Percentiles rank a stretch among this genome's conserved stretches.
Evolutionary conservation across 1,140 invertebrate genomes (phyloP).

Genomic region (Archivesica marissinica): DNA sequence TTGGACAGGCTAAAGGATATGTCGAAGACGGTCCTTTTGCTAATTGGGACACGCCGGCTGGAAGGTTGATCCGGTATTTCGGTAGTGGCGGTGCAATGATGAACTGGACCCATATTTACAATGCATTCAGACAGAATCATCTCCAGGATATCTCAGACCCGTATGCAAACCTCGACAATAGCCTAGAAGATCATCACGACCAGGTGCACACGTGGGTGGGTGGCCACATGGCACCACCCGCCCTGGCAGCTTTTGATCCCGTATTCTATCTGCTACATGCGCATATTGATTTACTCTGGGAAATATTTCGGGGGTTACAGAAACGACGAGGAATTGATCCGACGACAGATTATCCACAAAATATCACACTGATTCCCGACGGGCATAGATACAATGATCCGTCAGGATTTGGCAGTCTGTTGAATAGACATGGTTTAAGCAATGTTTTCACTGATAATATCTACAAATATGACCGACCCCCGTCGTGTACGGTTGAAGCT

Average conservation of each 20-base stretch:
- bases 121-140: slow-evolving; percentile 60
- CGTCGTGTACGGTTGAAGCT: slow-evolving; percentile 32
- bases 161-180: slow-evolving; percentile 65
- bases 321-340: slow-evolving; percentile 64
- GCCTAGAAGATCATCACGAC: slow-evolving; percentile 69
- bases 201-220: slow-evolving; percentile 68
- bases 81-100: slow-evolving; percentile 63
- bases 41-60: slow-evolving; percentile 73
- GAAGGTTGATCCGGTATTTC: slow-evolving; percentile 67
- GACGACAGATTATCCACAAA: slow-evolving; percentile 66
- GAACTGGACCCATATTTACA: slow-evolving; percentile 63
- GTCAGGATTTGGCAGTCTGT: slow-evolving; percentile 55
- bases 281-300: slow-evolving; percentile 70
- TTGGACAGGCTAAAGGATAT: slow-evolving; percentile 82
- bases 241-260: slow-evolving; percentile 67
- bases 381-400: slow-evolving; percentile 54
- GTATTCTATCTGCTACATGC: slow-evolving; percentile 71
- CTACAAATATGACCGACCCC: slow-evolving; percentile 58
- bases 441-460: slow-evolving; percentile 58
- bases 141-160: slow-evolving; percentile 68
- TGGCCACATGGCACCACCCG: slow-evolving; percentile 67
- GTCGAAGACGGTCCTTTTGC: slow-evolving; percentile 82
- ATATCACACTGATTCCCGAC: slow-evolving; percentile 41
- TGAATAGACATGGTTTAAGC: slow-evolving; percentile 51
- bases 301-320: slow-evolving; percentile 67